Evolutionary conservation across 2,888 invertebrate genomes (phyloP).

Genomic region (Hirtodrosophila alboralis): DNA sequence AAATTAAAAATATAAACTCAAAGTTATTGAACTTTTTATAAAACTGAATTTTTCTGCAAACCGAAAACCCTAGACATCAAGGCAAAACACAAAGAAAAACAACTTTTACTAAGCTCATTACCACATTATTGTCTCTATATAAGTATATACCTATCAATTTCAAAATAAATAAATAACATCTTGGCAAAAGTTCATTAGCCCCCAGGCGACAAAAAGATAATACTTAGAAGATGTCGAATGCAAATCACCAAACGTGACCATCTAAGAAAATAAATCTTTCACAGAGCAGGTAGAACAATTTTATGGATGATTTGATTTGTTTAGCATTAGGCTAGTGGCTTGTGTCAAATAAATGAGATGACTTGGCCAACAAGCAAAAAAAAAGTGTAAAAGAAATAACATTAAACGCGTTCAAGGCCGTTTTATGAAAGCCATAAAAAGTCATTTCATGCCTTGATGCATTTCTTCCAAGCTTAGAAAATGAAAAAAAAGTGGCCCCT

Average conservation of each 20-base stretch:
- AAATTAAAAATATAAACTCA: too few relatives aligned
- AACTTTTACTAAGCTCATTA: slow-evolving; percentile 17
- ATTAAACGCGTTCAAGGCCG: slow-evolving; percentile 74
- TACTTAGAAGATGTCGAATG: slow-evolving; percentile 20
- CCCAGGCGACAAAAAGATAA: slow-evolving; percentile 2
- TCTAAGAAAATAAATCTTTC: slow-evolving; percentile 30
- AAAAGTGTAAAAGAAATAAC: slow-evolving; percentile 9
- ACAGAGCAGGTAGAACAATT: slow-evolving; percentile 16
- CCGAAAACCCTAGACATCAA: slow-evolving; percentile 1
- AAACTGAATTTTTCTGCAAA: too few relatives aligned
- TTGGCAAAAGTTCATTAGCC: slow-evolving; percentile 33
- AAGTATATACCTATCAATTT: slow-evolving; percentile 17
- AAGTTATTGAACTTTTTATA: too few relatives aligned
- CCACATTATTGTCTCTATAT: too few relatives aligned
- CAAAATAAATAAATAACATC: slow-evolving; percentile 5
- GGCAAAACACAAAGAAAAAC: background rate
- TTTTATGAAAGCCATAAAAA: slow-evolving; percentile 80
- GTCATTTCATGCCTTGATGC: slow-evolving; percentile 80
- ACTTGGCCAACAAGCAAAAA: slow-evolving; percentile 6
- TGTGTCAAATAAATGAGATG: slow-evolving; percentile 42
- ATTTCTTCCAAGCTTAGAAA: slow-evolving; percentile 61
- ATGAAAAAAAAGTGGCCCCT: slow-evolving; percentile 52
- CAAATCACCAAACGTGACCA: slow-evolving; percentile 21
- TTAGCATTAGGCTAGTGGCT: slow-evolving; percentile 23
- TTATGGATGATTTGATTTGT: slow-evolving; percentile 16